phyloP scores from a whole-genome alignment of 2,113 vertebrate species.

The Mus pahari region DNA sequence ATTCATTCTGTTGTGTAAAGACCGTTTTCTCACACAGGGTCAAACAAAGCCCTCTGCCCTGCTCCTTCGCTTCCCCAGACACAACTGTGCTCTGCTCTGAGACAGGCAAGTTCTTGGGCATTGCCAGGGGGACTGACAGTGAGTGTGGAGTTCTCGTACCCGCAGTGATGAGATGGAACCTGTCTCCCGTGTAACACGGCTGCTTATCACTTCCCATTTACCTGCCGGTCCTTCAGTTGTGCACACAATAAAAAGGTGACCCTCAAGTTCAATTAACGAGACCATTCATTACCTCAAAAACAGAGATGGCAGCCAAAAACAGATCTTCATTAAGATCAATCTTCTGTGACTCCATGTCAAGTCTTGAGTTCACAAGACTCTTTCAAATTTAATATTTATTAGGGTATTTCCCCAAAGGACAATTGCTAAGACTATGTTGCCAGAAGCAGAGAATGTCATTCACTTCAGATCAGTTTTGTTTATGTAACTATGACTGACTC shows the following conservation, averaged over 20 bases:
- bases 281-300: conserved; percentile 4
- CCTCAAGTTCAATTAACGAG: background rate
- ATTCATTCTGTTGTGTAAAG: background rate
- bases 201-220: background rate
- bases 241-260: background rate
- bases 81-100: background rate
- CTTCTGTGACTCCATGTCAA: background rate
- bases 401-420: conserved; percentile 56
- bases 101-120: background rate
- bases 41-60: background rate
- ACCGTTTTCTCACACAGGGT: background rate
- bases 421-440: background rate
- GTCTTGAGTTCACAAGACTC: conserved; percentile 1
- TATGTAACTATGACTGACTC: background rate
- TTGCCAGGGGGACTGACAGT: background rate
- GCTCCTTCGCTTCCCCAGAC: background rate
- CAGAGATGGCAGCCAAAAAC: conserved; percentile 9
- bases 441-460: conserved; percentile 31
- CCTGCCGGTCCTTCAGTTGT: background rate
- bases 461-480: conserved; percentile 29
- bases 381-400: conserved; percentile 27
- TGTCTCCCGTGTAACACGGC: background rate
- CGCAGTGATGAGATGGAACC: background rate
- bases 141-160: accelerated
- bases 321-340: conserved; percentile 40